Evolutionary conservation across 2,888 invertebrate genomes (phyloP).

Genomic region (Morpho helenor): DNA sequence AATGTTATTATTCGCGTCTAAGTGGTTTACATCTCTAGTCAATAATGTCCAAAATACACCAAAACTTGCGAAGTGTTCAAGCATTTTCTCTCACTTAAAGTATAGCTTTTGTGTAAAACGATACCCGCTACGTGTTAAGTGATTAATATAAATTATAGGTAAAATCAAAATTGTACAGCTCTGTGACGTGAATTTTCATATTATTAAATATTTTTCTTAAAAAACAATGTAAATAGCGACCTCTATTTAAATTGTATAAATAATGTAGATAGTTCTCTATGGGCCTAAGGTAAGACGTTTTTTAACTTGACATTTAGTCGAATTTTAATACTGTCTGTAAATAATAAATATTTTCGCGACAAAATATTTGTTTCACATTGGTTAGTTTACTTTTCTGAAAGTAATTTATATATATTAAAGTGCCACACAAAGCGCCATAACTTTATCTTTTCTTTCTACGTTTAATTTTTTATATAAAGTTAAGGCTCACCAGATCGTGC

Average conservation of each 20-base stretch:
- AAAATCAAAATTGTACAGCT: constrained; percentile 48
- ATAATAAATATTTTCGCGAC: no score
- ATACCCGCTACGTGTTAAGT: constrained; percentile 12
- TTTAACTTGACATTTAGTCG: constrained; percentile 17
- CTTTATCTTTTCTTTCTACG: no score
- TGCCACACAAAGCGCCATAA: no score
- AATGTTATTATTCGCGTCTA: constrained; percentile 15
- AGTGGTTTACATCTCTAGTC: constrained; percentile 33
- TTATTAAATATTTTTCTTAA: constrained; percentile 52
- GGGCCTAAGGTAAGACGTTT: constrained; percentile 30
- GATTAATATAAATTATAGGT: constrained; percentile 22
- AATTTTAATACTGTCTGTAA: constrained; percentile 2
- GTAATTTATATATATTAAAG: no score
- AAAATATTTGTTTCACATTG: no score
- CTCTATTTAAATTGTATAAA: constrained; percentile 50
- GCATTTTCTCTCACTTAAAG: constrained; percentile 15
- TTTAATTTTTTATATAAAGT: no score
- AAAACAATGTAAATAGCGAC: constrained; percentile 41
- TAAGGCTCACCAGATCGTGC: no score
- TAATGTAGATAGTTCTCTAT: constrained; percentile 32
- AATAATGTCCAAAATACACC: constrained; percentile 28
- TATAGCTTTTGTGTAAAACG: constrained; percentile 36
- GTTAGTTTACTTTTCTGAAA: no score
- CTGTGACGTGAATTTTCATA: constrained; percentile 38
- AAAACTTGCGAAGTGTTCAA: constrained; percentile 15